Evolutionary conservation across 1,140 invertebrate genomes (phyloP).

Genomic region (Lasioglossum baleicum): DNA sequence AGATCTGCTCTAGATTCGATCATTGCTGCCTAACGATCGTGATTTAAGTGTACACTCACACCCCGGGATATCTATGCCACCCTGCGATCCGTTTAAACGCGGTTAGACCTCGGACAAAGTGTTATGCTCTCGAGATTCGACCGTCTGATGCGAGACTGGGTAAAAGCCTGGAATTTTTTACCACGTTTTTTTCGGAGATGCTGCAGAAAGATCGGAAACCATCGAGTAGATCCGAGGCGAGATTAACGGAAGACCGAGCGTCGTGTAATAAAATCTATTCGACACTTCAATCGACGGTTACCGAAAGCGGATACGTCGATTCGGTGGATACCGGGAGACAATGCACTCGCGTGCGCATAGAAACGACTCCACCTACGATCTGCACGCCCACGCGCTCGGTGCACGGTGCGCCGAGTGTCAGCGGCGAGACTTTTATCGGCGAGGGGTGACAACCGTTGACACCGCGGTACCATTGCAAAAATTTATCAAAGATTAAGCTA

Average conservation of each 20-base stretch:
- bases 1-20: neutral
- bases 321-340: constrained; percentile 53
- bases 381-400: constrained; percentile 46
- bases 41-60: too few relatives aligned
- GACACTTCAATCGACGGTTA: constrained; percentile 28
- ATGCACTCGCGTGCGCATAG: constrained; percentile 54
- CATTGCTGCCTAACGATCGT: too few relatives aligned
- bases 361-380: constrained; percentile 62
- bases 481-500: neutral
- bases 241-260: neutral
- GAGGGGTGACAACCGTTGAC: constrained; percentile 20
- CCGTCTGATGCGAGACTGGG: too few relatives aligned
- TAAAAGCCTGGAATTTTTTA: too few relatives aligned
- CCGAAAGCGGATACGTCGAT: constrained; percentile 49
- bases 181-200: too few relatives aligned
- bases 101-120: too few relatives aligned
- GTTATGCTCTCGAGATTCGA: too few relatives aligned
- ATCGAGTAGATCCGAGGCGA: neutral
- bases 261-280: constrained; percentile 13
- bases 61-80: too few relatives aligned
- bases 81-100: too few relatives aligned
- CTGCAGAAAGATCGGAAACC: neutral
- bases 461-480: neutral
- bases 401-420: constrained; percentile 28
- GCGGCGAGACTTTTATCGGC: constrained; percentile 44